Evolutionary conservation across 2,113 vertebrate genomes (phyloP), one percentile per base, ranked within the genome.

Genomic region (Pelmatolapia mariae): DNA sequence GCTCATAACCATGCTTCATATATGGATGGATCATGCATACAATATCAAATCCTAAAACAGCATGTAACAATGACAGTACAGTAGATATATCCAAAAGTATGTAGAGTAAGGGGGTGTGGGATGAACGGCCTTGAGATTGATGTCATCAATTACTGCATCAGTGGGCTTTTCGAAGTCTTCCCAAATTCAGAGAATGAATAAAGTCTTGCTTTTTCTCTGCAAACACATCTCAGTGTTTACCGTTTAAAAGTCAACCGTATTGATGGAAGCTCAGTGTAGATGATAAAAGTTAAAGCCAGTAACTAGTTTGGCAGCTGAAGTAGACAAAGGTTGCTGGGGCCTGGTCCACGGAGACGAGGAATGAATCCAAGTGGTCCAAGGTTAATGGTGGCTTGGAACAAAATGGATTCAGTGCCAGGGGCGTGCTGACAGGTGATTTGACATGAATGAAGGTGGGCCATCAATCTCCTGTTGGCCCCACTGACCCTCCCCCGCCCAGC

Each of bases 321-420:
- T 93, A 87, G 94, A 93, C 93, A 93, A 91, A 93, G 93, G 93
- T 95, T 93, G 81, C 76, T 19, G 89, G 83, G 91, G 93, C 88
- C 86, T 76, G 24, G 94, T 92, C 95, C 90, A 85, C 24, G 57
- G 95, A 93, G 92, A 91, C 87, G 78, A 91, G 92, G 94, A 95
- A 96, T 89, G 94, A 95, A 96, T 96, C 94, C 93, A 95, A 95
- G 91, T 95, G 95, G 95, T 95, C 95, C 95, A 96, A 97, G 96
- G 96, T 97, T 96, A 97, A 97, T 96, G 94, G 95, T 95, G 89
- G 94, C 93, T 93, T 63, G 92, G 89, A 96, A 95, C 94, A 96
- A 95, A 96, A 96, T 95, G 93, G 92, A 97, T 96, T 96, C 94
- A 91, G 92, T 96, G 95, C 96, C 95, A 96, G 91, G 91, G 94